A percentile compares a stretch with the other conserved stretches of the same genome.
These are phyloP conservation scores for Gymnocypris eckloni DNA, from an alignment of 2,797 vertebrate species.

Conservation along the genomic window DNA sequence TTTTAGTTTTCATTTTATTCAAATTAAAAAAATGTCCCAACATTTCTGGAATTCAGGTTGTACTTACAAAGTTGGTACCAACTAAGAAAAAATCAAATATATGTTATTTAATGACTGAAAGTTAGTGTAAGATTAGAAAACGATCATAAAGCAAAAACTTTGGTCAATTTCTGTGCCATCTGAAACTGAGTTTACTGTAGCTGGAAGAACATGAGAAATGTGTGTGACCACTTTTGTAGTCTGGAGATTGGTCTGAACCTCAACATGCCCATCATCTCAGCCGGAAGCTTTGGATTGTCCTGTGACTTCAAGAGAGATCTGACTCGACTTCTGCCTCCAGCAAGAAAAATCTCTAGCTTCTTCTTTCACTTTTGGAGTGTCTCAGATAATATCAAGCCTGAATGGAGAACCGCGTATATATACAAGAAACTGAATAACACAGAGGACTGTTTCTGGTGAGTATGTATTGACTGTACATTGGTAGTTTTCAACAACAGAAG, in stretches of 20 bases:
- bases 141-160: not conserved
- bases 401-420: constrained; percentile 84
- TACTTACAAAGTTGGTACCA: not conserved
- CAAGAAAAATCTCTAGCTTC: constrained; percentile 87
- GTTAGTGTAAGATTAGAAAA: not conserved
- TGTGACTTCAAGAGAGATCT: constrained; percentile 87
- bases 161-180: not conserved
- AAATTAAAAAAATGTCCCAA: no score
- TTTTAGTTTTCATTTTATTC: no score
- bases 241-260: constrained; percentile 77
- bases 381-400: constrained; percentile 66
- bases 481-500: not conserved
- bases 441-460: constrained; percentile 92
- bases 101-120: not conserved
- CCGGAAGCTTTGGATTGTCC: constrained; percentile 90
- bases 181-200: not conserved
- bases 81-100: not conserved
- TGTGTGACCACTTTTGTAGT: constrained; percentile 61
- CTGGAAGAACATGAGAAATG: not conserved
- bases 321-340: constrained; percentile 88
- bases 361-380: constrained; percentile 85
- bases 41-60: no score
- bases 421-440: constrained; percentile 81
- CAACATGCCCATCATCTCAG: constrained; percentile 86
- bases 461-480: not conserved